Evolutionary conservation across 2,888 invertebrate species (phyloP).

Genomic region (Leptopilina syphax): DNA sequence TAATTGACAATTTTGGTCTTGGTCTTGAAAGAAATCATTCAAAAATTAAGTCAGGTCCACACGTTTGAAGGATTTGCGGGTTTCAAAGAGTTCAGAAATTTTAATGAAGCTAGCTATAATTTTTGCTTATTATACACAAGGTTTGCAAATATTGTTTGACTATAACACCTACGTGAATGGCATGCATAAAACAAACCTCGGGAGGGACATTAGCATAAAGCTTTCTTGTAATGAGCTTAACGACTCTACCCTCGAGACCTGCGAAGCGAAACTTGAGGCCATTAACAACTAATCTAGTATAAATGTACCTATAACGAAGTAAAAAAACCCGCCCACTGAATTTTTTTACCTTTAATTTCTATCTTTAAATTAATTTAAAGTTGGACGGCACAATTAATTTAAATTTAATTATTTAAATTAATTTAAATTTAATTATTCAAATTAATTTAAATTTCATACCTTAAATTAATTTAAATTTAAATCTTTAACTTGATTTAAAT

Average conservation of each 20-base stretch:
- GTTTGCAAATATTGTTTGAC: slow-evolving; percentile 52
- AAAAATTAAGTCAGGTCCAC: too few relatives aligned
- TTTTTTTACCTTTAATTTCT: neutral
- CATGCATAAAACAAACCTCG: slow-evolving; percentile 52
- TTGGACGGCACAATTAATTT: too few relatives aligned
- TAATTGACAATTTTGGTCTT: too few relatives aligned
- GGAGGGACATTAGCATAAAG: slow-evolving; percentile 52
- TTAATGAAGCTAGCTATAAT: slow-evolving; percentile 35
- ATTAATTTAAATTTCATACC: too few relatives aligned
- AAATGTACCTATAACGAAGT: slow-evolving; percentile 38
- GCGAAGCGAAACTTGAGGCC: slow-evolving; percentile 30
- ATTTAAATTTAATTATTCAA: too few relatives aligned
- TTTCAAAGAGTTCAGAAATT: neutral
- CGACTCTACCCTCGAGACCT: slow-evolving; percentile 46
- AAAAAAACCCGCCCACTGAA: slow-evolving; percentile 36
- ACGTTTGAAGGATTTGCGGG: too few relatives aligned
- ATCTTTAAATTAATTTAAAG: too few relatives aligned
- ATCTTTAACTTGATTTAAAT: too few relatives aligned
- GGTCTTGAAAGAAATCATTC: too few relatives aligned
- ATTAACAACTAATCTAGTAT: slow-evolving; percentile 48
- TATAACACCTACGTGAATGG: slow-evolving; percentile 52
- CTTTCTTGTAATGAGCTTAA: slow-evolving; percentile 56
- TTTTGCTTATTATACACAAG: slow-evolving; percentile 34
- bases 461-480: too few relatives aligned
- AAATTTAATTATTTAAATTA: too few relatives aligned